These are phyloP conservation scores for Panulirus ornatus DNA, from an alignment of 1,140 invertebrate genomes.

Conservation along the genomic window DNA sequence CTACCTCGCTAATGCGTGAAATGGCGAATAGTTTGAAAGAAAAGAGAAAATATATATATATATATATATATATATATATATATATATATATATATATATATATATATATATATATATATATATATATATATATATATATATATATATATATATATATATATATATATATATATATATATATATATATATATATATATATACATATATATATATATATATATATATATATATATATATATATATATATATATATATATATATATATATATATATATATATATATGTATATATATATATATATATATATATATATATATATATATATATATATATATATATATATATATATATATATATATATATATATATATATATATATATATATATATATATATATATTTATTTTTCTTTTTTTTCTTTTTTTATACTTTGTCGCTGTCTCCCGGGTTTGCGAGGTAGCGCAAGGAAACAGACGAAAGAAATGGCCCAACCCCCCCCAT, in stretches of 20 bases:
- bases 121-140: slow-evolving; percentile 27
- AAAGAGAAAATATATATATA: too few species aligned
- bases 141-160: slow-evolving; percentile 20
- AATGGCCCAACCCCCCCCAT: too few species aligned
- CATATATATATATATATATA: neutral
- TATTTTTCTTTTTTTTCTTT: too few species aligned
- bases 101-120: slow-evolving; percentile 31
- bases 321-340: slow-evolving; percentile 20
- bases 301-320: slow-evolving; percentile 1
- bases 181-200: slow-evolving; percentile 20
- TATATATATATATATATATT: too few species aligned
- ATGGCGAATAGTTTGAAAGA: too few species aligned
- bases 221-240: slow-evolving; percentile 18
- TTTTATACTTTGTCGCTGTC: too few species aligned
- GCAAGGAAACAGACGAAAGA: too few species aligned
- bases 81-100: too few species aligned
- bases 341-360: slow-evolving; percentile 28
- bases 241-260: slow-evolving; percentile 5
- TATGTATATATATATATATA: neutral
- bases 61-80: too few species aligned
- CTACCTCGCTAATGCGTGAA: too few species aligned
- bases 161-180: slow-evolving; percentile 19
- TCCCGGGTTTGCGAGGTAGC: too few species aligned
- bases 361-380: slow-evolving; percentile 42
- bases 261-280: slow-evolving; percentile 14